Conservation (phyloP, 2,888 invertebrate genomes). For the Hydrotaea cyrtoneurina region DNA sequence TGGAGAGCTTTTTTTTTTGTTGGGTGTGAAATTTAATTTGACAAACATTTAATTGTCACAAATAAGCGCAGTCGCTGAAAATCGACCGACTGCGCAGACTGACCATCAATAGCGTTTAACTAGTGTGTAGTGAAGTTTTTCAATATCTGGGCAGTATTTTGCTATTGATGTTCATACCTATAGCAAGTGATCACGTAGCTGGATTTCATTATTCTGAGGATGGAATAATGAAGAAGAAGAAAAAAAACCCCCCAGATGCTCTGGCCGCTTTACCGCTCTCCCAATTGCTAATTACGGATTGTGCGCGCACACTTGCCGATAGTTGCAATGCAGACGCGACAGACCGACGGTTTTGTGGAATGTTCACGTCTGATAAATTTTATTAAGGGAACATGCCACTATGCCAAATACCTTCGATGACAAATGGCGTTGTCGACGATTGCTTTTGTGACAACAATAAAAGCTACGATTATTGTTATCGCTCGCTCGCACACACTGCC, state of each 20-base stretch:
- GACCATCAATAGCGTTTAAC: too few species aligned
- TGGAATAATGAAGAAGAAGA: too few species aligned
- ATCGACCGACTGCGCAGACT: too few species aligned
- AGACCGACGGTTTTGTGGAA: not conserved
- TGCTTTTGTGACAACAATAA: constrained; percentile 23
- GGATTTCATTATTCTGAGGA: too few species aligned
- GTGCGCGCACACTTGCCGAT: not conserved
- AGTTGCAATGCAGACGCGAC: not conserved
- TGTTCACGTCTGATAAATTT: constrained; percentile 14
- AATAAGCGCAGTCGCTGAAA: too few species aligned
- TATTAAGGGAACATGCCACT: not conserved
- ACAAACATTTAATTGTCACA: not conserved
- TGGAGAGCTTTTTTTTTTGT: not conserved
- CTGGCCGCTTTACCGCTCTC: not conserved
- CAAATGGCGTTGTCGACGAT: constrained; percentile 21
- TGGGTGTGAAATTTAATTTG: not conserved
- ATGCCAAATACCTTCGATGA: constrained; percentile 13
- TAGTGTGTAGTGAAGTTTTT: too few species aligned
- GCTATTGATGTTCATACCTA: too few species aligned
- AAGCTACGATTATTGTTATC: constrained; percentile 26
- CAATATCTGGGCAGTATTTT: too few species aligned
- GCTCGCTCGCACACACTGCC: not conserved
- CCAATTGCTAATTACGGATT: constrained; percentile 5
- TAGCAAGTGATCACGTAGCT: too few species aligned
- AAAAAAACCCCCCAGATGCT: not conserved